These are phyloP conservation scores for Zeuzera pyrina DNA, from an alignment of 2,888 invertebrate genomes.

Conservation along the genomic window DNA sequence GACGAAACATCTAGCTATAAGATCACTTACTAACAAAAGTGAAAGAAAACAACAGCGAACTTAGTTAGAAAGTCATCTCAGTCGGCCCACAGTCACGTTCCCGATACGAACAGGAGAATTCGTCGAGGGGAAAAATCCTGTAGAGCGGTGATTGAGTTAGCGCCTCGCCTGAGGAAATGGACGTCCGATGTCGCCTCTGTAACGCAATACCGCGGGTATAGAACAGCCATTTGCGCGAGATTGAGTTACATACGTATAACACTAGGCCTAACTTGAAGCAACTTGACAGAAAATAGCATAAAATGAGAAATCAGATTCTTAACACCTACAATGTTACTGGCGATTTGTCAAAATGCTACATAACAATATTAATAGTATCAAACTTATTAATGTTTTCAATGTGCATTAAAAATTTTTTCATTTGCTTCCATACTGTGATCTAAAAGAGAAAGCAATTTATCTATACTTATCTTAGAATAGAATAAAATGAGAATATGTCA, in stretches of 20 bases:
- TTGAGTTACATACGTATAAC: slow-evolving; percentile 34
- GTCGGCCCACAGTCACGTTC: slow-evolving; percentile 26
- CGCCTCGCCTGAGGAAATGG: slow-evolving; percentile 45
- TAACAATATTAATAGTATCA: no score
- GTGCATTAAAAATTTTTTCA: no score
- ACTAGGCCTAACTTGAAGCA: no score
- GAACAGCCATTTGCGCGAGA: slow-evolving; percentile 43
- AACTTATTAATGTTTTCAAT: no score
- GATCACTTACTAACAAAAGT: slow-evolving; percentile 15
- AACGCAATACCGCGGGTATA: slow-evolving; percentile 45
- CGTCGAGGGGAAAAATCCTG: slow-evolving; percentile 43
- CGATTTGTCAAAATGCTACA: no score
- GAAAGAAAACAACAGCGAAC: slow-evolving; percentile 29
- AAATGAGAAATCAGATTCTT: background rate
- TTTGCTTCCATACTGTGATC: no score
- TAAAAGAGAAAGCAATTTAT: no score
- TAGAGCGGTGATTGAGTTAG: slow-evolving; percentile 56
- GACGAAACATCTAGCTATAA: slow-evolving; percentile 13
- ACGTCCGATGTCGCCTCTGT: slow-evolving; percentile 49
- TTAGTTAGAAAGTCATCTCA: slow-evolving; percentile 33
- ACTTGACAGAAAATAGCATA: background rate
- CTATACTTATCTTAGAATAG: no score
- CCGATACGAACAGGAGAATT: slow-evolving; percentile 20
- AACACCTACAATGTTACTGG: background rate
- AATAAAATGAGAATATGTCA: no score